Percentiles rank a stretch among this genome's conserved stretches.
Conservation (phyloP, 2,888 invertebrate species). For the Trachelus stipa region DNA sequence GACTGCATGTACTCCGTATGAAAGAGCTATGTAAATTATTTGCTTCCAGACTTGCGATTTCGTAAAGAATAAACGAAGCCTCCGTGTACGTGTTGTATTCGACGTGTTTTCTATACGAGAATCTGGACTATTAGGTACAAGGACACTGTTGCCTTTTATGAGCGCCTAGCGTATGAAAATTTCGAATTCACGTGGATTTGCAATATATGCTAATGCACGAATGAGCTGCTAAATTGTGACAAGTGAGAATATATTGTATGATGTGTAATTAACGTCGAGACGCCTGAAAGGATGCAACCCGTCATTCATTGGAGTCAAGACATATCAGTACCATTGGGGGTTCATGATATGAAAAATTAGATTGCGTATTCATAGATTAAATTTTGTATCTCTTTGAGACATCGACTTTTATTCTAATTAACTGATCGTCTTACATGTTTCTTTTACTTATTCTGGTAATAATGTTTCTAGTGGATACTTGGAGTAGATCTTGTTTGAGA, state of each 20-base stretch:
- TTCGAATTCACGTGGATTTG: not conserved
- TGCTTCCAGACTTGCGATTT: not conserved
- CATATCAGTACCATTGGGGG: not conserved
- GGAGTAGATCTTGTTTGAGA: conserved; percentile 73
- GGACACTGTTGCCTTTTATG: conserved; percentile 10
- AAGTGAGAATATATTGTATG: not conserved
- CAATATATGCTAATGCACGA: not conserved
- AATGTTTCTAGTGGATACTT: conserved; percentile 71
- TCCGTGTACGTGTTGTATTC: conserved; percentile 1
- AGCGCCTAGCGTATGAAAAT: not conserved
- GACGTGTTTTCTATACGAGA: conserved; percentile 22
- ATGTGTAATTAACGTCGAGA: not conserved
- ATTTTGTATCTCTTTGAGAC: conserved; percentile 35
- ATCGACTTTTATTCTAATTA: conserved; percentile 24
- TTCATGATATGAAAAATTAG: not conserved
- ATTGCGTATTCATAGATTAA: not conserved
- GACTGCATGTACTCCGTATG: not conserved
- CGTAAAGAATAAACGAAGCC: not conserved
- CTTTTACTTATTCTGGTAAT: conserved; percentile 63
- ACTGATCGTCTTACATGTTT: not conserved
- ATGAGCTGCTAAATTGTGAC: not conserved
- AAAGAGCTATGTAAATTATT: not conserved
- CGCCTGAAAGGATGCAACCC: not conserved
- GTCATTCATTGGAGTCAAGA: not conserved
- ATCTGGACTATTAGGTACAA: conserved; percentile 24